Base-by-base conservation (phyloP, 1,140 invertebrate species). In the Melitaea cinxia region DNA sequence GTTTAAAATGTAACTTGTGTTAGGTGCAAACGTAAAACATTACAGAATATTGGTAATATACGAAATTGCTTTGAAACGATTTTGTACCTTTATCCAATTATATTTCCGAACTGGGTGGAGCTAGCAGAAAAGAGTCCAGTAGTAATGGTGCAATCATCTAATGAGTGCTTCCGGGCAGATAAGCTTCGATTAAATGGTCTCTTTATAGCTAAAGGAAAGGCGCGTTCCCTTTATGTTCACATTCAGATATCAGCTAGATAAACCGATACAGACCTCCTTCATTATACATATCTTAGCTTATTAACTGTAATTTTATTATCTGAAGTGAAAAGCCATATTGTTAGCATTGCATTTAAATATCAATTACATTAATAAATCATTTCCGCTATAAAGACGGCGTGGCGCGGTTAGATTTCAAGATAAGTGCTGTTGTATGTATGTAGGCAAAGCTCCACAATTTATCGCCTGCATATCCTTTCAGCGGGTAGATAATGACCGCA, bases 401-500 rank as follows among this genome's bases (percentile, higher is more conserved):
- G 58, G 71, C 68, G 62, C 68, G 71, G 73, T 79, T 79, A 85
- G 83, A 87, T 89, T 73, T 73, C 65, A 67, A 82, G 83, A 86
- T 85, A 89, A 80, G 79, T 78, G 65, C 68, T 59, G 73, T 85
- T 59, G 73, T 88, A 83, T 70, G 77, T 77, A 71, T 70, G 78
- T 85, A 80, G 75, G 80, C 80, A 78, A 78, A 74, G 79, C 72
- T 86, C 50, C 75, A 81, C 80, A 87, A 91, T 91, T 91, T 91
- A 91, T 91, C 78, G 85, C 82, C 75, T 91, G 88, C 85, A 91
- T 89, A 91, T 91, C 85, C 88, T 91, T 91, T 91, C 88, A 91
- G 78, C 84, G 86, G 79, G 86, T 85, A 88, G 86, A 89, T 91
- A 91, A 91, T 91, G 88, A 91, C 88, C 86, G 88, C 83, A 91